phyloP scores from a whole-genome alignment of 2,888 invertebrate species.

The Noctua janthina region DNA sequence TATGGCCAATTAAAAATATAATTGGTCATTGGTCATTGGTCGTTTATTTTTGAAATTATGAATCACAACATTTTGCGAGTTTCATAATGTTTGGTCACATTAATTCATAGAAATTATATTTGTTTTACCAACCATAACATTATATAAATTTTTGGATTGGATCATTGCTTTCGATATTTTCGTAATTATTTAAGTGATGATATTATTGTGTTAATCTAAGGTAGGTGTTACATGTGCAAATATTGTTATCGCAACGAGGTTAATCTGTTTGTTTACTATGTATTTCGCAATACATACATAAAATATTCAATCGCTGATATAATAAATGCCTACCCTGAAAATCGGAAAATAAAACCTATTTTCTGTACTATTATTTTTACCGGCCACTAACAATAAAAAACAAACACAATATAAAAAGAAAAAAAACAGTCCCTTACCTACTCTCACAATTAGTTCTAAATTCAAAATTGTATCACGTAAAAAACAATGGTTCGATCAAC shows the following conservation, averaged over 20 bases:
- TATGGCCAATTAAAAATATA: background rate
- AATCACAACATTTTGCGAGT: constrained; percentile 3
- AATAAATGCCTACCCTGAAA: background rate
- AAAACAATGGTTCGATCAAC: constrained; percentile 57
- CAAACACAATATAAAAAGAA: background rate
- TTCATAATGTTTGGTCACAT: constrained; percentile 21
- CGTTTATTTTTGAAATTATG: background rate
- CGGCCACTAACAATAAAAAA: background rate
- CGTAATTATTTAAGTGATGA: background rate
- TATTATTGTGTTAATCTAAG: background rate
- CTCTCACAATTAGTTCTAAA: constrained; percentile 38
- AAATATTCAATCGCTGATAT: constrained; percentile 11
- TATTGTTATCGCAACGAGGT: constrained; percentile 34
- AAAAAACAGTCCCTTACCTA: constrained; percentile 53
- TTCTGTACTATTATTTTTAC: background rate
- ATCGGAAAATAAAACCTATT: background rate
- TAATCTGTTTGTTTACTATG: constrained; percentile 36
- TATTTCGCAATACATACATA: constrained; percentile 7
- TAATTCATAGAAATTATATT: background rate
- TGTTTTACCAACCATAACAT: no score
- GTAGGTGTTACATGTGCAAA: constrained; percentile 17
- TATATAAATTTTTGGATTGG: background rate
- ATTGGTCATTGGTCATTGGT: background rate
- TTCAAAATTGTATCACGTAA: constrained; percentile 60
- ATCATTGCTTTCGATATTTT: background rate